Evolutionary conservation across 1,140 invertebrate species (phyloP).

Genomic region (Drosophila novamexicana): DNA sequence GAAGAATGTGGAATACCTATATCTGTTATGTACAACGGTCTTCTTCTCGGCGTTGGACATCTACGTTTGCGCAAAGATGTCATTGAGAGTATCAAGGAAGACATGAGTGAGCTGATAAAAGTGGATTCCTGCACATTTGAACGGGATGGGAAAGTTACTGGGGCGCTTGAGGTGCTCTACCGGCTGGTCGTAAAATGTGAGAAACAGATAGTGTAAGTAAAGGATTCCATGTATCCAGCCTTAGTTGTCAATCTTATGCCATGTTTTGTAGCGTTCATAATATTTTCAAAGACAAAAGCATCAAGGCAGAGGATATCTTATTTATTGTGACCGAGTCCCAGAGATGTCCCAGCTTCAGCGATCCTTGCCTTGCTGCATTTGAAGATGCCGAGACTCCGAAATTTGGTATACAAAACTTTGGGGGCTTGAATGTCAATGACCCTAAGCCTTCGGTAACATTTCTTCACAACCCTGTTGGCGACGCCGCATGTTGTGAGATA

Average conservation of each 20-base stretch:
- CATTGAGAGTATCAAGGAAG: slow-evolving; percentile 13
- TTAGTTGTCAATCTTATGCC: too few species aligned
- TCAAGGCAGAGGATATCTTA: slow-evolving; percentile 53
- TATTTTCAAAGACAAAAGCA: slow-evolving; percentile 44
- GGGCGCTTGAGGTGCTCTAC: slow-evolving; percentile 46
- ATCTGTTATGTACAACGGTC: slow-evolving; percentile 28
- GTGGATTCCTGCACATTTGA: slow-evolving; percentile 16
- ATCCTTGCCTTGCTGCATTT: slow-evolving; percentile 34
- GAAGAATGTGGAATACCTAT: slow-evolving; percentile 47
- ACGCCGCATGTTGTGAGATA: slow-evolving; percentile 52
- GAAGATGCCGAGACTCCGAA: slow-evolving; percentile 22
- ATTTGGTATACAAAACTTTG: slow-evolving; percentile 47
- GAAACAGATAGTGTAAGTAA: slow-evolving; percentile 26
- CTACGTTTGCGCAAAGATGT: slow-evolving; percentile 29
- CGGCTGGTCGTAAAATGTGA: slow-evolving; percentile 44
- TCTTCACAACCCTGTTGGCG: slow-evolving; percentile 20
- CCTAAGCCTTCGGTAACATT: slow-evolving; percentile 20
- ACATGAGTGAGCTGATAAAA: slow-evolving; percentile 50
- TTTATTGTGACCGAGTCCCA: slow-evolving; percentile 58
- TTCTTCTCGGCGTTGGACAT: slow-evolving; percentile 21
- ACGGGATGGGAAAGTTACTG: slow-evolving; percentile 1
- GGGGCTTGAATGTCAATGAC: slow-evolving; percentile 3
- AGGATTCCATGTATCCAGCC: background rate
- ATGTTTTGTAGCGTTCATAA: background rate
- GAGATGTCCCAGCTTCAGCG: slow-evolving; percentile 34